Percentiles rank a stretch among this genome's conserved stretches.
Conservation (phyloP, 2,888 invertebrate genomes). For the Coleophora deauratella region DNA sequence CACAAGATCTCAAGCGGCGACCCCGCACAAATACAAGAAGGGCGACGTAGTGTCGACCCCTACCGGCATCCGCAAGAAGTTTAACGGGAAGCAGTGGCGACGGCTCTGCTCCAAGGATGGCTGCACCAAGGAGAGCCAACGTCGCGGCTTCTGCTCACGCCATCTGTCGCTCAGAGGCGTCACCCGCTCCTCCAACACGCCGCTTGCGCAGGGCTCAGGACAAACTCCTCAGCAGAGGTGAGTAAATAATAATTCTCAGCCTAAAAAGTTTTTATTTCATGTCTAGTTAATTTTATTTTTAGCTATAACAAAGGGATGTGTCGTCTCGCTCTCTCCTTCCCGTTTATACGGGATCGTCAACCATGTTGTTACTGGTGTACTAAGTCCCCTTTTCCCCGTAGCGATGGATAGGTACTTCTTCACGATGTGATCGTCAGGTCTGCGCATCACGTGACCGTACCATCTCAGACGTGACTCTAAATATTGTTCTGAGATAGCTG, state of each 20-base stretch:
- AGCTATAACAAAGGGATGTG: too few species aligned
- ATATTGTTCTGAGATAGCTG: too few species aligned
- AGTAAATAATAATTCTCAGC: not conserved
- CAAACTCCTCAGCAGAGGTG: constrained; percentile 67
- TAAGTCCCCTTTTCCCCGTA: too few species aligned
- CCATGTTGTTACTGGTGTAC: too few species aligned
- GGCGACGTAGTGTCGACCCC: constrained; percentile 96
- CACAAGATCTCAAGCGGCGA: constrained; percentile 88
- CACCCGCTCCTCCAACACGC: constrained; percentile 60
- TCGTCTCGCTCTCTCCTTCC: too few species aligned
- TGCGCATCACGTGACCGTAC: too few species aligned
- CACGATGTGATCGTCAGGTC: too few species aligned
- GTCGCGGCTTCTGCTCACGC: constrained; percentile 96
- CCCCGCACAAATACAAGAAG: constrained; percentile 97
- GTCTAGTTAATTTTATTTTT: too few species aligned
- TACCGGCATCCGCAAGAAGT: constrained; percentile 98
- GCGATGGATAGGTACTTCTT: too few species aligned
- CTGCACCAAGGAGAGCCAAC: constrained; percentile 95
- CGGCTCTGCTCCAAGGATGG: constrained; percentile 96
- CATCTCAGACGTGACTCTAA: too few species aligned
- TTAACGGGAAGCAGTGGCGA: constrained; percentile 99
- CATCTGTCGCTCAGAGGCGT: constrained; percentile 93
- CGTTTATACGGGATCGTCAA: too few species aligned
- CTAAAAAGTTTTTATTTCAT: not conserved
- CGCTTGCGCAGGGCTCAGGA: constrained; percentile 51